These are phyloP conservation scores for Endomychus coccineus DNA, from an alignment of 2,888 invertebrate genomes.

Conservation along the genomic window DNA sequence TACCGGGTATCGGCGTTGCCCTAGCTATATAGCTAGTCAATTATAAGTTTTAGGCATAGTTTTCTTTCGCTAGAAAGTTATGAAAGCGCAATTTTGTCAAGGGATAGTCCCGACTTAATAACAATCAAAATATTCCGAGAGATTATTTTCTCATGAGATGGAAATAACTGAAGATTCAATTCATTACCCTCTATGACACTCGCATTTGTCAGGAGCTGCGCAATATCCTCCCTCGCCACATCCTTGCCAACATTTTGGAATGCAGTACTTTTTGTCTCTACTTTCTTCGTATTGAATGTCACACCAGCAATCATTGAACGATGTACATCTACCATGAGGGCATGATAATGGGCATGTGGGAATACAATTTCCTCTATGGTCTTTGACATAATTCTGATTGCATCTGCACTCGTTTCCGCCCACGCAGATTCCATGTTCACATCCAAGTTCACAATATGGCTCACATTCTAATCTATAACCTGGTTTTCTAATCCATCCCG, in stretches of 20 bases:
- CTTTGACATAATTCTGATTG: constrained; percentile 53
- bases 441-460: constrained; percentile 57
- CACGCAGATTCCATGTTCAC: constrained; percentile 62
- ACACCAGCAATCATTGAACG: constrained; percentile 57
- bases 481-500: constrained; percentile 58
- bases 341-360: constrained; percentile 64
- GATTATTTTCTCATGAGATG: no score
- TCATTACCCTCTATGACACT: constrained; percentile 49
- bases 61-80: no score
- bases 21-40: no score
- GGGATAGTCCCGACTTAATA: no score
- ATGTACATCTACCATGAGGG: constrained; percentile 57
- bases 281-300: constrained; percentile 52
- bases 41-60: no score
- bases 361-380: constrained; percentile 50
- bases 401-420: constrained; percentile 60
- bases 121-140: no score
- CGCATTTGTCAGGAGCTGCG: constrained; percentile 50
- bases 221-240: constrained; percentile 52
- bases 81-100: no score
- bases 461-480: constrained; percentile 52
- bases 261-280: constrained; percentile 51
- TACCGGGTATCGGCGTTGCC: no score
- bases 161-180: no score
- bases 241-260: constrained; percentile 50